A percentile compares a stretch with the other conserved stretches of the same genome.
phyloP scores from a whole-genome alignment of 2,113 vertebrate species.

The Leucosticte australis region DNA sequence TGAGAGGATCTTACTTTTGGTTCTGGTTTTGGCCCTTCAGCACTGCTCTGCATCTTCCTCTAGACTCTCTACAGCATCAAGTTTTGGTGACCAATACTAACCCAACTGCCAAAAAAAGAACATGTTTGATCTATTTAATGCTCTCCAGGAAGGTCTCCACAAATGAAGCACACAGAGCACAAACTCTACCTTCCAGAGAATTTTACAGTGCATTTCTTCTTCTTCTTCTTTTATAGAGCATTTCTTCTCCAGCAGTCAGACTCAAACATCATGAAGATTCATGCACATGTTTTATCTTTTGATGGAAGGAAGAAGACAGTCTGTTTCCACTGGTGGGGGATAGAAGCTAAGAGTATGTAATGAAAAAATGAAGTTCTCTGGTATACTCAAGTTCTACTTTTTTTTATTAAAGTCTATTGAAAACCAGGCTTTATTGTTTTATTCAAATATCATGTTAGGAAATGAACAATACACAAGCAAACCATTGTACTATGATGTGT shows the following conservation, averaged over 20 bases:
- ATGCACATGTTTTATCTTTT: background rate
- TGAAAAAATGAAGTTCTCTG: background rate
- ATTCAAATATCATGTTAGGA: conserved; percentile 34
- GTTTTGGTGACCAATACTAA: background rate
- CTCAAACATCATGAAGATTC: background rate
- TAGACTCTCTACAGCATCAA: background rate
- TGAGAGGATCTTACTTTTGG: background rate
- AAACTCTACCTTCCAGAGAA: background rate
- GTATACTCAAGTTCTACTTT: background rate
- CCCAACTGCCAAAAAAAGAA: background rate
- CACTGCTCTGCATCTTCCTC: background rate
- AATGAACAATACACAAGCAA: conserved; percentile 53
- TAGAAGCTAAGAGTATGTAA: background rate
- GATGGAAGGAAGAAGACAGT: background rate
- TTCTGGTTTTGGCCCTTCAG: background rate
- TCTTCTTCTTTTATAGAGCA: background rate
- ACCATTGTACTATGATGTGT: background rate
- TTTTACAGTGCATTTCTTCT: background rate
- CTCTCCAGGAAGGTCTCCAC: background rate
- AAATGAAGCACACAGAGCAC: background rate
- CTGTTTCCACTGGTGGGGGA: background rate
- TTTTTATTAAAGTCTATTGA: background rate
- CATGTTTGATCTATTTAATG: background rate
- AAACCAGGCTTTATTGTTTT: background rate
- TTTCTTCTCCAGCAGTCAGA: background rate